Evolutionary conservation across 2,888 invertebrate genomes (phyloP).

Genomic region (Apamea monoglypha): DNA sequence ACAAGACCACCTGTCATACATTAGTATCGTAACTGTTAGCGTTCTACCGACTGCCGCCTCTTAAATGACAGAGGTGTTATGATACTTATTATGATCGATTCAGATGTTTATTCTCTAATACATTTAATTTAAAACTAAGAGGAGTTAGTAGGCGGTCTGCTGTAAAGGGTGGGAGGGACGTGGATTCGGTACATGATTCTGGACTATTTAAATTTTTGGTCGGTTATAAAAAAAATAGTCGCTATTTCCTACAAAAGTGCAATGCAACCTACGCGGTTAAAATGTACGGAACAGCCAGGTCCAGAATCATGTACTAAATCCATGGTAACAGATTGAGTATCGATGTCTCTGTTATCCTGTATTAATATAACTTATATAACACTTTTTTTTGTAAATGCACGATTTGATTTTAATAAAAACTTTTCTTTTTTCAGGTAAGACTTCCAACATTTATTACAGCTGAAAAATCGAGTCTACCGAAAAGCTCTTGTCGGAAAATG

Average conservation of each 20-base stretch:
- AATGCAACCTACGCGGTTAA: too few relatives aligned
- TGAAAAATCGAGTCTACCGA: not conserved
- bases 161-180: too few relatives aligned
- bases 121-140: constrained; percentile 8
- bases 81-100: constrained; percentile 24
- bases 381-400: not conserved
- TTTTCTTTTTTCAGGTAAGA: constrained; percentile 73
- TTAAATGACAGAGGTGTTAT: constrained; percentile 40
- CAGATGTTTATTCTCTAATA: constrained; percentile 24
- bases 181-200: too few relatives aligned
- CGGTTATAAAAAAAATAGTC: too few relatives aligned
- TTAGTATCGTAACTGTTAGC: constrained; percentile 36
- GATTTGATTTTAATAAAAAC: constrained; percentile 10
- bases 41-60: constrained; percentile 32
- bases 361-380: not conserved
- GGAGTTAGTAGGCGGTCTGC: not conserved
- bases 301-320: too few relatives aligned
- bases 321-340: too few relatives aligned
- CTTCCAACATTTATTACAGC: constrained; percentile 3
- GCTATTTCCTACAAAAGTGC: too few relatives aligned
- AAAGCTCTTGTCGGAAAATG: constrained; percentile 5
- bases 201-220: too few relatives aligned
- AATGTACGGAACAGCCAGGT: too few relatives aligned
- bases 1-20: constrained; percentile 51
- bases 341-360: too few relatives aligned